Percentiles rank a stretch among this genome's conserved stretches.
phyloP scores from a whole-genome alignment of 2,113 vertebrate genomes.

The Camarhynchus parvulus region DNA sequence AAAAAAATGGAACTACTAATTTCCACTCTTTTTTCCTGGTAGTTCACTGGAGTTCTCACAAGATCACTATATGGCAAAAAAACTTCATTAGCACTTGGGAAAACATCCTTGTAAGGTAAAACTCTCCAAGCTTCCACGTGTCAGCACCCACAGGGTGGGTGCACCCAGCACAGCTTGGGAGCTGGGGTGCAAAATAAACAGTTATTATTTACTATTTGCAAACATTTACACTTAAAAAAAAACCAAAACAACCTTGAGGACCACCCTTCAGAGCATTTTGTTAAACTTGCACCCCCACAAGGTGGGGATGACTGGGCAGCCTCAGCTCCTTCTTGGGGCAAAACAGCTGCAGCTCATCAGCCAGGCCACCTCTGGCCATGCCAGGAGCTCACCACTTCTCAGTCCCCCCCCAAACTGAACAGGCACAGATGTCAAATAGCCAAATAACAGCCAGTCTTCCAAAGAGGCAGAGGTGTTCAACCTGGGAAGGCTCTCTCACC shows the following conservation, averaged over 20 bases:
- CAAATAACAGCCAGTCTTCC: background rate
- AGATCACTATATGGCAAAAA: background rate
- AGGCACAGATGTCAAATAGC: fast-evolving
- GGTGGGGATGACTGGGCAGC: background rate
- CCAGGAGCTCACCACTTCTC: background rate
- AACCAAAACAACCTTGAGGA: background rate
- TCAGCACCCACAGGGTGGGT: background rate
- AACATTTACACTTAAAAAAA: background rate
- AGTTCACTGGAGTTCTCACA: background rate
- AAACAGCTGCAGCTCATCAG: background rate
- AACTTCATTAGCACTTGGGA: background rate
- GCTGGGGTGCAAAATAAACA: background rate
- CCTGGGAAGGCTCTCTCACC: background rate
- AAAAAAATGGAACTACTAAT: background rate
- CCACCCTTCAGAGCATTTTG: background rate
- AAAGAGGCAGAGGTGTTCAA: too few species aligned
- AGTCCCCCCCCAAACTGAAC: background rate
- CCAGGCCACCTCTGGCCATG: background rate
- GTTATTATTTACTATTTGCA: background rate
- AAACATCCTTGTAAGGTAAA: background rate
- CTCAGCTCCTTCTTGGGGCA: background rate
- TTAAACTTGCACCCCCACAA: background rate
- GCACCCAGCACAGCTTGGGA: background rate
- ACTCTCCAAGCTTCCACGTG: background rate
- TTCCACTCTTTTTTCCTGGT: background rate